Conservation (phyloP, 2,797 vertebrate species). For the Limnodromus scolopaceus region DNA sequence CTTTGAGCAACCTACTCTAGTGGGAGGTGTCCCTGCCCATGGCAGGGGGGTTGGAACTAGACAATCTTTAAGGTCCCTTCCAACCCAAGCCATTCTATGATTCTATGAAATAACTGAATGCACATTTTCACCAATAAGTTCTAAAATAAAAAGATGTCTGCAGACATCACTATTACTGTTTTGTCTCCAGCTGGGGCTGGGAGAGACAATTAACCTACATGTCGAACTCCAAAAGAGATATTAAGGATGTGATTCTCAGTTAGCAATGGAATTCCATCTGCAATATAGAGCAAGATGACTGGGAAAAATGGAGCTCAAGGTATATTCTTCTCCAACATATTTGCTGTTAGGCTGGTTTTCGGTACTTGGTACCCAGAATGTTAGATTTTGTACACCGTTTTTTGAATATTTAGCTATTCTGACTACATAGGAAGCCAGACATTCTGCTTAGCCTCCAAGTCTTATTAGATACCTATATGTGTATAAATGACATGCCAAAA, state of each 20-base stretch:
- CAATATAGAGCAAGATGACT: neutral
- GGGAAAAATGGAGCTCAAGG: neutral
- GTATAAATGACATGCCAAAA: neutral
- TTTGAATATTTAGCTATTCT: neutral
- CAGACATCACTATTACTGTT: neutral
- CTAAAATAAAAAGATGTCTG: neutral
- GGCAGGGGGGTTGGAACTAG: too few relatives aligned
- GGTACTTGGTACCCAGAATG: neutral
- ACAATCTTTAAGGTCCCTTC: too few relatives aligned
- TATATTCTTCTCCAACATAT: neutral
- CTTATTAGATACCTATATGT: neutral
- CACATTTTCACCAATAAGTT: neutral
- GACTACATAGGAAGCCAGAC: neutral
- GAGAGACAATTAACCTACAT: neutral
- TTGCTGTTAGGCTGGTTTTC: neutral
- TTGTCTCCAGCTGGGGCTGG: neutral
- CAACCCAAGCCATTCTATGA: too few relatives aligned
- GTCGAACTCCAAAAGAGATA: neutral
- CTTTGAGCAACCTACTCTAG: too few relatives aligned
- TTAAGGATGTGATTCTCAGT: neutral
- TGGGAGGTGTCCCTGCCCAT: too few relatives aligned
- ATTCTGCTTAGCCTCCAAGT: neutral
- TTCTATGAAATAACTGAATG: neutral
- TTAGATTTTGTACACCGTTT: rapidly evolving
- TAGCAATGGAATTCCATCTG: neutral